Evolutionary conservation across 2,113 vertebrate species (phyloP).

Genomic region (Sarotherodon lohbergeri): DNA sequence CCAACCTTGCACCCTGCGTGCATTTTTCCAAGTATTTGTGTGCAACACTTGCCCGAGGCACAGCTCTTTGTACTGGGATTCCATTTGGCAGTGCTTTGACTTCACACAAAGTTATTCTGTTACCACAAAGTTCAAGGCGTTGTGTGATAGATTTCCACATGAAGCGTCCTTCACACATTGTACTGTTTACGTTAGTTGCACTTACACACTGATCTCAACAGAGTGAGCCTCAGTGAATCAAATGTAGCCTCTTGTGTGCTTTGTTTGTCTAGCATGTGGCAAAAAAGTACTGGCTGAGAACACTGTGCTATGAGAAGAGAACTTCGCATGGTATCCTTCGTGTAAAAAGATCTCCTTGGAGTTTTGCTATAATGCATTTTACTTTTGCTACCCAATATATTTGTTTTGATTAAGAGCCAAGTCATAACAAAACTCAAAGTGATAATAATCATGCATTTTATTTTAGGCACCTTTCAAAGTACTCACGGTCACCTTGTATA

Average conservation of each 20-base stretch:
- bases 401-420: not conserved
- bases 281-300: not conserved
- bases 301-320: not conserved
- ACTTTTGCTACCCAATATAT: not conserved
- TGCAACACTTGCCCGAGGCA: not conserved
- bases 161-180: not conserved
- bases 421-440: not conserved
- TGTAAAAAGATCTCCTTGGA: not conserved
- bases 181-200: not conserved
- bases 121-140: not conserved
- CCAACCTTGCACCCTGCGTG: not conserved
- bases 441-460: not conserved
- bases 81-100: not conserved
- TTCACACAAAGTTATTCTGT: not conserved
- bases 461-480: not conserved
- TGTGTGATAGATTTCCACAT: not conserved
- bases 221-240: not conserved
- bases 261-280: not conserved
- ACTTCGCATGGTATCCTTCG: accelerated
- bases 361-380: not conserved
- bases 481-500: not conserved
- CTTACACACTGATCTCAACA: not conserved
- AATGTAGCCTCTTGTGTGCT: not conserved
- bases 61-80: not conserved
- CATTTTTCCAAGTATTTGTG: not conserved